phyloP scores from a whole-genome alignment of 2,888 invertebrate genomes.

The Desoria tigrina region DNA sequence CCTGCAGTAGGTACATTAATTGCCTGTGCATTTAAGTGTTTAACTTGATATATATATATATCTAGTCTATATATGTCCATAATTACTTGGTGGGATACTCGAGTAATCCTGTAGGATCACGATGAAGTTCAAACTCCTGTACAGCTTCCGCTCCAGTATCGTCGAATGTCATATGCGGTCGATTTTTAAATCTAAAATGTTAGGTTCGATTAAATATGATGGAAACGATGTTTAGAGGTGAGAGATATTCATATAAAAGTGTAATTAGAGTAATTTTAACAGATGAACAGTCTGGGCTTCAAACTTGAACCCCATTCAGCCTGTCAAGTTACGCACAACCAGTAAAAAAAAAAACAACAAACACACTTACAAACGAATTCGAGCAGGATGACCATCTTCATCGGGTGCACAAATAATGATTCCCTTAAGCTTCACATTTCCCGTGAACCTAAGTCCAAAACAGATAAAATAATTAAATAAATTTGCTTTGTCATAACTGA shows the following conservation, averaged over 20 bases:
- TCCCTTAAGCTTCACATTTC: slow-evolving; percentile 92
- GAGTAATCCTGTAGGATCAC: slow-evolving; percentile 74
- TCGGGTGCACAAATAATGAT: slow-evolving; percentile 89
- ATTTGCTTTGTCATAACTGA: no score
- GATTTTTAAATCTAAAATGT: slow-evolving; percentile 84
- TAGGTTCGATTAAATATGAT: no score
- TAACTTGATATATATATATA: not conserved
- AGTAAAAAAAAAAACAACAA: not conserved
- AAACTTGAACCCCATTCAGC: no score
- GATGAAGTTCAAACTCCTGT: slow-evolving; percentile 84
- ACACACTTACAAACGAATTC: slow-evolving; percentile 79
- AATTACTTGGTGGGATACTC: slow-evolving; percentile 87
- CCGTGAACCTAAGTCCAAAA: slow-evolving; percentile 70
- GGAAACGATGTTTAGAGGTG: no score
- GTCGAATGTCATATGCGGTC: slow-evolving; percentile 93
- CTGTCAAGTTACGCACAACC: not conserved
- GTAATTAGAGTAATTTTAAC: no score
- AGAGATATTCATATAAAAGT: no score
- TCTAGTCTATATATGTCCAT: not conserved
- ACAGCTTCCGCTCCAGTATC: slow-evolving; percentile 73
- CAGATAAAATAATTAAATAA: slow-evolving; percentile 11
- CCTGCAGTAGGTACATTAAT: not conserved
- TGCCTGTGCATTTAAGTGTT: not conserved
- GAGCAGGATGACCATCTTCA: slow-evolving; percentile 79
- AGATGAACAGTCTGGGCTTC: no score